phyloP scores from a whole-genome alignment of 23 tunicate genomes.

The Halocynthia roretzi region DNA sequence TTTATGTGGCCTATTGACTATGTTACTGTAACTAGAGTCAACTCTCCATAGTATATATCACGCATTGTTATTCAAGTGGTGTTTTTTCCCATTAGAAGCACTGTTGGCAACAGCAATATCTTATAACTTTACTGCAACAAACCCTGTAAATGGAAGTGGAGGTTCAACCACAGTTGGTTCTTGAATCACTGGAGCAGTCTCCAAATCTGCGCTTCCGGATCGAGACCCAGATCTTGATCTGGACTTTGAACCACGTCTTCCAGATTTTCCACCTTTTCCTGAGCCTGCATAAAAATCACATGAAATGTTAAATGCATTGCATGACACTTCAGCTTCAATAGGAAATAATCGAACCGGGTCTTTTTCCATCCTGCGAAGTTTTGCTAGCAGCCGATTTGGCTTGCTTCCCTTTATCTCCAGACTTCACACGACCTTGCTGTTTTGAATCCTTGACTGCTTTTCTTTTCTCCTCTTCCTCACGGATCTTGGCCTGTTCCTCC shows the following conservation, averaged over 20 bases:
- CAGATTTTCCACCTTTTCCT: slow-evolving; percentile 51
- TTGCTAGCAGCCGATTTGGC: slow-evolving; percentile 68
- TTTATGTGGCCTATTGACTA: too few species aligned
- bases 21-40: too few species aligned
- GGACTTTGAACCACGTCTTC: slow-evolving; percentile 24
- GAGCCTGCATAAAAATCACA: slow-evolving; percentile 2
- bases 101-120: too few species aligned
- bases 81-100: too few species aligned
- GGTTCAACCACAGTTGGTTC: slow-evolving; percentile 18
- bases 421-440: slow-evolving; percentile 41
- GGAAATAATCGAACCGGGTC: slow-evolving; percentile 27
- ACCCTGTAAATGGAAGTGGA: slow-evolving; percentile 35
- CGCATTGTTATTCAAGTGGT: too few species aligned
- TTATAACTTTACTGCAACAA: background rate
- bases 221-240: slow-evolving; percentile 71
- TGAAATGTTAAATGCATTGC: background rate
- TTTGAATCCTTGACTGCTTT: slow-evolving; percentile 49
- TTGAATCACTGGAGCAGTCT: background rate
- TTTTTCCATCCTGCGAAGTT: slow-evolving; percentile 63
- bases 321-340: background rate
- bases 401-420: slow-evolving; percentile 31
- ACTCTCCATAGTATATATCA: too few species aligned
- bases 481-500: slow-evolving; percentile 52
- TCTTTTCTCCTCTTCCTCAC: slow-evolving; percentile 62
- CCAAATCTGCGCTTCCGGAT: slow-evolving; percentile 43